Evolutionary conservation across 2,888 invertebrate species (phyloP), one percentile per base, ranked within the genome.

Genomic region (Cephus spinipes): DNA sequence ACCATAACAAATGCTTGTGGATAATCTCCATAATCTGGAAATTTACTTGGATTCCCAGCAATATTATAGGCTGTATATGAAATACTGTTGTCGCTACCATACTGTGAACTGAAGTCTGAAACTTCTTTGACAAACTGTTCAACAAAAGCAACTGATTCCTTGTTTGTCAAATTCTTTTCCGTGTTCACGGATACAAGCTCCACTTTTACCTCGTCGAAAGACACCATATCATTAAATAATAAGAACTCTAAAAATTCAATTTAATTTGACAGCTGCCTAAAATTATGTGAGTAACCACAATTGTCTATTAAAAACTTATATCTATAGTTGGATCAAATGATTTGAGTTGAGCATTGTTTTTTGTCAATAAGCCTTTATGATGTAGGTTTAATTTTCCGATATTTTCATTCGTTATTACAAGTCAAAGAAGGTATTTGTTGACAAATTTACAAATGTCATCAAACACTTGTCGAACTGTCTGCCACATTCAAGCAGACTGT

Each of bases 1-100:
- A 98, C 98, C 95, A 98, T 96, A 79, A 97, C 96, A 93, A 96
- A 98, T 23, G 97, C 96, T 91, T 97, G 95, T 12, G 97, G 96
- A 92, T 96, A 98, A 90, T 98, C 98, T 31, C 98, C 98, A 91
- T 98, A 98, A 82, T 95, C 94, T 0, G 98, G 98, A 92, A 95
- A 98, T 90, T 96, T 96, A 35, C 95, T 95, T 15, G 96, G 96
- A 85, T 95, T 95, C 12, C 98, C 97, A 76, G 96, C 95, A 79
- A 98, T 94, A 92, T 98, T 98, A 76, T 95, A 94, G 9, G 97
- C 97, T 4, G 97, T 96, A 89, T 98, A 98, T 0, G 97, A 97
- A 89, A 97, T 96, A 92, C 97, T 97, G 81, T 95, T 95, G 91
- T 95, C 96, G 90, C 96, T 96, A 80, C 97, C 98, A 92, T 98